phyloP scores from a whole-genome alignment of 1,140 invertebrate genomes.

The Heliconius hewitsoni region DNA sequence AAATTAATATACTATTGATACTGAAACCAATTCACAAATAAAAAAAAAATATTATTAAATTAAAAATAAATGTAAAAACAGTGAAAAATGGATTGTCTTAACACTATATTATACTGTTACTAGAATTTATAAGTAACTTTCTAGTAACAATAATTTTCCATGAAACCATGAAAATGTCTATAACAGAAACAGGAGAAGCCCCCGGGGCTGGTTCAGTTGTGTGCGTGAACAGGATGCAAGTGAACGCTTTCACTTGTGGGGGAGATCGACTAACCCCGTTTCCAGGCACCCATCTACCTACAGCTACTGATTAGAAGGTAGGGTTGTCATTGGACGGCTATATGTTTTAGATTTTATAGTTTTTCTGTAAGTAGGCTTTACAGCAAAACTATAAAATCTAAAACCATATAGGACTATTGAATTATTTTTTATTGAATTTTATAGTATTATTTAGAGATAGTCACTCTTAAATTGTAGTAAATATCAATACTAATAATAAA shows the following conservation, averaged over 20 bases:
- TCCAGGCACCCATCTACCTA: constrained; percentile 54
- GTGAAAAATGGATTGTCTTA: neutral
- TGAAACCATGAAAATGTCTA: constrained; percentile 10
- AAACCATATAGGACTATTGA: no score
- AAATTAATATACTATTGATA: no score
- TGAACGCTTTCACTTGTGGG: constrained; percentile 59
- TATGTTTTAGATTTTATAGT: neutral
- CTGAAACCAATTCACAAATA: no score
- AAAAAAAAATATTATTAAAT: no score
- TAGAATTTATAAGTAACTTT: neutral
- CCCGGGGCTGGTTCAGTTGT: neutral
- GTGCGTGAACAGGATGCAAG: constrained; percentile 67
- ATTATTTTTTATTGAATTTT: neutral
- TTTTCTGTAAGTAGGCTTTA: neutral
- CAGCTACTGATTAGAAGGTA: constrained; percentile 24
- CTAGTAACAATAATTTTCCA: neutral
- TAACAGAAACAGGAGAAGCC: constrained; percentile 7
- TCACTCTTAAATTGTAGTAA: no score
- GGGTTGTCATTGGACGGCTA: constrained; percentile 32
- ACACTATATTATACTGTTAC: neutral
- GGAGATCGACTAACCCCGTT: constrained; percentile 73
- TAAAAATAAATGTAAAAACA: no score
- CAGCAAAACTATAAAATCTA: no score
- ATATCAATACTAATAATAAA: no score
- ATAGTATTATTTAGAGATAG: no score